Evolutionary conservation across 64 coral and sea anemone species (phyloP).

Genomic region (Montipora sp.): DNA sequence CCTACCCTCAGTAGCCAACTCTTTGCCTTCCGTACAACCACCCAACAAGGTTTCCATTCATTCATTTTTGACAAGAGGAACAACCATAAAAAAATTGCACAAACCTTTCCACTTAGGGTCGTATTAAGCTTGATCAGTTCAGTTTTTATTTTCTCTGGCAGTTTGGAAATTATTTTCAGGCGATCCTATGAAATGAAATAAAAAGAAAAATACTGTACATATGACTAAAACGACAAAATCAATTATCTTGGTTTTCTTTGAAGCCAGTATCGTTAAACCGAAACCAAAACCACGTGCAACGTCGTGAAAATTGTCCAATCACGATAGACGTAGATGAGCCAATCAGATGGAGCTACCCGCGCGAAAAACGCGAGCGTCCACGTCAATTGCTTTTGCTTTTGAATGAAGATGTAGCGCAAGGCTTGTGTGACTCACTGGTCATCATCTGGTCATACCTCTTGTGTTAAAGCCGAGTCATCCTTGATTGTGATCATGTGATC

Average conservation of each 20-base stretch:
- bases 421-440: too few relatives aligned
- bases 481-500: slow-evolving; percentile 95
- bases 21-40: too few relatives aligned
- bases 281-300: too few relatives aligned
- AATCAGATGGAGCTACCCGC: too few relatives aligned
- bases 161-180: slow-evolving; percentile 90
- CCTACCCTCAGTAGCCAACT: too few relatives aligned
- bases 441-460: slow-evolving; percentile 49
- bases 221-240: not conserved
- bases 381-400: not conserved
- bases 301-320: too few relatives aligned
- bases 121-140: slow-evolving; percentile 77
- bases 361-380: not conserved
- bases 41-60: not conserved
- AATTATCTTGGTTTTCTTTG: not conserved
- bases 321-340: too few relatives aligned
- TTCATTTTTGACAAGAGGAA: not conserved
- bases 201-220: not conserved
- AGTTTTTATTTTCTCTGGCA: slow-evolving; percentile 85
- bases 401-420: too few relatives aligned
- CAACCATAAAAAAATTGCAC: not conserved
- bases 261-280: too few relatives aligned
- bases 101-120: slow-evolving; percentile 83
- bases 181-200: slow-evolving; percentile 62
- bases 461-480: slow-evolving; percentile 64